These are phyloP conservation scores for Chromobotia macracanthus DNA, from an alignment of 2,797 vertebrate species.

Conservation along the genomic window DNA sequence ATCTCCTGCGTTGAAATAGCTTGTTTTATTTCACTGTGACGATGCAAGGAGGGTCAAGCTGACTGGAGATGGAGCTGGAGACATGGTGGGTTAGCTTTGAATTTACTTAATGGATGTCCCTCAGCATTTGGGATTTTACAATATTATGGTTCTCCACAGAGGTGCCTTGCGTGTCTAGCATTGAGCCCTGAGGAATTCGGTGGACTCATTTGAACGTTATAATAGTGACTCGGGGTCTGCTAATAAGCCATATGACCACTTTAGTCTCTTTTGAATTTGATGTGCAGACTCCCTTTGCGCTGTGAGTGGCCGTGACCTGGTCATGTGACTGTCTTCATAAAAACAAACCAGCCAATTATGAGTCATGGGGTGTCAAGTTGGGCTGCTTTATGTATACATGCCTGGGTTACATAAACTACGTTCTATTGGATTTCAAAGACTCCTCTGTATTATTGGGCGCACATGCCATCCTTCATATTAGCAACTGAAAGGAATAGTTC, in stretches of 20 bases:
- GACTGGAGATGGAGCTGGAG: constrained; percentile 43
- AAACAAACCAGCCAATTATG: constrained; percentile 32
- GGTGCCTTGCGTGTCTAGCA: constrained; percentile 55
- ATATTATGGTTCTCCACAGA: constrained; percentile 57
- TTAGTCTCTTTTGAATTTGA: constrained; percentile 33
- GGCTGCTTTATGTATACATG: constrained; percentile 36
- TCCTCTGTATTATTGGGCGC: constrained; percentile 55
- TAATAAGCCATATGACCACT: constrained; percentile 11
- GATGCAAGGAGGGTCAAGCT: constrained; percentile 56
- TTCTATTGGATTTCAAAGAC: constrained; percentile 10
- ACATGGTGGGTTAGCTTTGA: constrained; percentile 62
- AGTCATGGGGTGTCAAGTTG: constrained; percentile 43
- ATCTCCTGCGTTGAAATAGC: constrained; percentile 66
- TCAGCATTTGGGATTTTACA: constrained; percentile 57
- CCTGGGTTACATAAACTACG: constrained; percentile 26
- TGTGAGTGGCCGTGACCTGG: neutral
- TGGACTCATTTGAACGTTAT: constrained; percentile 49
- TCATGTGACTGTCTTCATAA: constrained; percentile 29
- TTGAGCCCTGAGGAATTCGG: constrained; percentile 49
- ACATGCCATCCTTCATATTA: constrained; percentile 62
- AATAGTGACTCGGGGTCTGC: constrained; percentile 34
- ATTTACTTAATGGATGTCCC: constrained; percentile 63
- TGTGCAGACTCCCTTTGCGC: constrained; percentile 1
- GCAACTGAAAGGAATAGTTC: constrained; percentile 45
- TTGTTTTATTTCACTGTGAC: constrained; percentile 70